Conservation (phyloP, 2,888 invertebrate genomes). For the Tachina grossa region DNA sequence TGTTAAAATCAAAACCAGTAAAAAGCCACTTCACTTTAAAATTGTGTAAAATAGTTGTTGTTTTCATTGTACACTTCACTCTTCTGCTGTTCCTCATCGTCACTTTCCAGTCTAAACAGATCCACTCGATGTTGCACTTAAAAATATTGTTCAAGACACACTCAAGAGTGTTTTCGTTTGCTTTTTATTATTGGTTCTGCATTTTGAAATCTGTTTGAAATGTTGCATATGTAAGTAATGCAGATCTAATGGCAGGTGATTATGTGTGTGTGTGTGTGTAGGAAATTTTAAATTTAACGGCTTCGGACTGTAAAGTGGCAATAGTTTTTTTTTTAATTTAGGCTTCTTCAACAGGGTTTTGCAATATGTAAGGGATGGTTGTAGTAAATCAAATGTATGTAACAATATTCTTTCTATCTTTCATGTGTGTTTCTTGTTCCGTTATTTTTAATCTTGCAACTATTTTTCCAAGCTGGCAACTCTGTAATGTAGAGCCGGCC, state of each 20-base stretch:
- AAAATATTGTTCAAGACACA: slow-evolving; percentile 25
- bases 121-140: not conserved
- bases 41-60: slow-evolving; percentile 49
- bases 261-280: not conserved
- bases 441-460: no score
- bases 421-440: no score
- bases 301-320: not conserved
- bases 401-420: no score
- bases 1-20: slow-evolving; percentile 59
- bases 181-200: not conserved
- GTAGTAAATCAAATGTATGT: no score
- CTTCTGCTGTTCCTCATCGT: not conserved
- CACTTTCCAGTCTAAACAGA: not conserved
- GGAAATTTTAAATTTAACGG: not conserved
- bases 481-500: no score
- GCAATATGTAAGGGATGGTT: no score
- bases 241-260: not conserved
- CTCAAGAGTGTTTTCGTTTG: slow-evolving; percentile 35
- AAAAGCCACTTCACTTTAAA: slow-evolving; percentile 62
- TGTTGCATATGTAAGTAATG: not conserved
- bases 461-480: no score
- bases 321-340: not conserved
- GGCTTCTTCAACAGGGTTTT: not conserved
- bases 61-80: not conserved
- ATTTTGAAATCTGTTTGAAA: not conserved